Conservation (phyloP, 2,888 invertebrate genomes). For the Agrenia bidenticulata region DNA sequence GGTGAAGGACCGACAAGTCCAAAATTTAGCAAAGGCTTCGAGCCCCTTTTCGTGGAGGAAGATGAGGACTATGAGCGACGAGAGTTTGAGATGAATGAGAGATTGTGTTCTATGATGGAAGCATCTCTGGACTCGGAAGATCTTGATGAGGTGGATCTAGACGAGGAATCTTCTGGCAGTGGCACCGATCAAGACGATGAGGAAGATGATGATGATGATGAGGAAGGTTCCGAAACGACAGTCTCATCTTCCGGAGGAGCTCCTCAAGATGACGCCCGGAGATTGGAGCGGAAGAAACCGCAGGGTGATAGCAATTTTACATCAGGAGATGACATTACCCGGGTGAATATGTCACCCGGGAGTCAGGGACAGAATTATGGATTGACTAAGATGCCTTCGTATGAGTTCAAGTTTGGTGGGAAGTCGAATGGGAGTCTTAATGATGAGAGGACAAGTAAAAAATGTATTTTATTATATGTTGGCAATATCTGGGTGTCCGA, state of each 20-base stretch:
- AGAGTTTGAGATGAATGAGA: slow-evolving; percentile 16
- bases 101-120: background rate
- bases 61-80: slow-evolving; percentile 21
- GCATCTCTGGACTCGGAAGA: slow-evolving; percentile 5
- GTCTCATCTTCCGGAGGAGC: background rate
- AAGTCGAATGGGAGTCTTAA: no score
- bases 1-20: slow-evolving; percentile 17
- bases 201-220: slow-evolving; percentile 15
- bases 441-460: no score
- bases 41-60: slow-evolving; percentile 49
- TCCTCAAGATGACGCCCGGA: background rate
- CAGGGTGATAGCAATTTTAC: background rate
- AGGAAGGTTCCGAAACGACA: slow-evolving; percentile 5
- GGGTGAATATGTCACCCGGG: background rate
- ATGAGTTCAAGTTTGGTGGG: slow-evolving; percentile 46
- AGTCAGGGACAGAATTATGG: slow-evolving; percentile 29
- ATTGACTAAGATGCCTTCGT: slow-evolving; percentile 51
- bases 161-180: slow-evolving; percentile 17
- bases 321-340: background rate
- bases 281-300: background rate
- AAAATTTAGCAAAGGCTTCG: slow-evolving; percentile 41
- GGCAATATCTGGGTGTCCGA: no score
- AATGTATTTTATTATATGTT: no score
- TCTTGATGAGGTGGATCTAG: slow-evolving; percentile 25
- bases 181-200: no score